Conservation (phyloP, 2,113 vertebrate species). For the Tragelaphus buxtoni region DNA sequence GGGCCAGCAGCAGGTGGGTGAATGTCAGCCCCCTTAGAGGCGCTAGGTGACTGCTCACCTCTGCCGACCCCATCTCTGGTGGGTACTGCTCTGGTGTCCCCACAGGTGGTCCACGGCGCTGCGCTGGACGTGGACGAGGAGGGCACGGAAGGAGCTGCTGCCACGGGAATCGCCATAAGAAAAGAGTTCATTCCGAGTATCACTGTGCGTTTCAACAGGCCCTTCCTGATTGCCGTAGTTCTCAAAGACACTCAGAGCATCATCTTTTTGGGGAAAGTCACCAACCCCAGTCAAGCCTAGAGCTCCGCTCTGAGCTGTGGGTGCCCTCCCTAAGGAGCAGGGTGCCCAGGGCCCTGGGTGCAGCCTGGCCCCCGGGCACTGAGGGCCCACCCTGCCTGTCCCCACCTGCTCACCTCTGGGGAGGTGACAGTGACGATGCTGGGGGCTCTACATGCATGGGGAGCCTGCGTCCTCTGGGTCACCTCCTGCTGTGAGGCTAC, state of each 20-base stretch:
- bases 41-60: accelerated
- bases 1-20: accelerated
- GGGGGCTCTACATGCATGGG: accelerated
- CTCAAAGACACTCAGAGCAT: accelerated
- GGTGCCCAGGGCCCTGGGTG: accelerated
- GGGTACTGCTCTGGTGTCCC: background rate
- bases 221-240: background rate
- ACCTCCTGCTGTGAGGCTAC: no score
- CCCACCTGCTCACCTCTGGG: background rate
- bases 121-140: background rate
- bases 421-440: no score
- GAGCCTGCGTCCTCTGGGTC: accelerated
- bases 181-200: no score
- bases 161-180: background rate
- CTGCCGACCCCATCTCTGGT: accelerated
- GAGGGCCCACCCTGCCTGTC: accelerated
- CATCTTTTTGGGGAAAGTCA: background rate
- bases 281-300: background rate
- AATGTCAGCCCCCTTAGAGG: accelerated
- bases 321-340: accelerated
- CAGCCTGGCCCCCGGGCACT: background rate
- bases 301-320: accelerated
- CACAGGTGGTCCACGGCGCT: slow-evolving; percentile 46
- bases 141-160: slow-evolving; percentile 11
- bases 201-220: accelerated